These are phyloP conservation scores for Takifugu rubripes DNA, from an alignment of 2,797 vertebrate species.

Conservation along the genomic window DNA sequence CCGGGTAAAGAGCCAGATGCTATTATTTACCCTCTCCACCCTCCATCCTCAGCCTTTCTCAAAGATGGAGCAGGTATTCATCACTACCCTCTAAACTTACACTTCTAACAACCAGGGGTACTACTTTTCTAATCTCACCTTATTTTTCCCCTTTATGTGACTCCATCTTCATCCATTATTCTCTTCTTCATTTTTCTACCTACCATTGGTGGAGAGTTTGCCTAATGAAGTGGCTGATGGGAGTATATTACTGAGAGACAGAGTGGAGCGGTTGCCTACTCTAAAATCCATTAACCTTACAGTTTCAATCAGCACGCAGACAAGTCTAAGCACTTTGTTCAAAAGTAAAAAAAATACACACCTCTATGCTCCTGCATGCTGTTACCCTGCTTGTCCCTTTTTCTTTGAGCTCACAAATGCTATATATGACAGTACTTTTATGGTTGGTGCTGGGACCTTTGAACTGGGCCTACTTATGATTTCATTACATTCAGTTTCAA, in stretches of 20 bases:
- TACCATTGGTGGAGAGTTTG: conserved; percentile 63
- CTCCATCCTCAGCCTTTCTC: conserved; percentile 12
- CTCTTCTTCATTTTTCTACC: conserved; percentile 35
- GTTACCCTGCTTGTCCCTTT: conserved; percentile 12
- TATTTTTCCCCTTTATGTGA: conserved; percentile 27
- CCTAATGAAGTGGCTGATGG: conserved; percentile 74
- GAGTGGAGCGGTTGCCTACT: conserved; percentile 69
- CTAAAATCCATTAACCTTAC: conserved; percentile 76
- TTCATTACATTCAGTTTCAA: neutral
- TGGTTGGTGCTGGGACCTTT: neutral
- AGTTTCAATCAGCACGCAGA: conserved; percentile 64
- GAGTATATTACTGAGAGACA: conserved; percentile 73
- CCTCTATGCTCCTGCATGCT: conserved; percentile 21
- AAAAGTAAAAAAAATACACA: conserved; percentile 45
- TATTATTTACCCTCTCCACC: conserved; percentile 49
- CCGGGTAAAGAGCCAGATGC: conserved; percentile 60
- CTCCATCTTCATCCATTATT: neutral
- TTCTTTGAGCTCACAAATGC: too few species aligned
- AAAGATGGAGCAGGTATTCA: conserved; percentile 35
- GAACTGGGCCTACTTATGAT: neutral
- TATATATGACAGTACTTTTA: too few species aligned
- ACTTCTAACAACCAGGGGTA: conserved; percentile 23
- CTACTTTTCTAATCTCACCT: conserved; percentile 34
- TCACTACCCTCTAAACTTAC: conserved; percentile 39
- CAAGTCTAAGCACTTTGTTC: conserved; percentile 55